Evolutionary conservation across 2,888 invertebrate species (phyloP), one percentile per base, ranked within the genome.

Genomic region (Cryptus viduatorius): DNA sequence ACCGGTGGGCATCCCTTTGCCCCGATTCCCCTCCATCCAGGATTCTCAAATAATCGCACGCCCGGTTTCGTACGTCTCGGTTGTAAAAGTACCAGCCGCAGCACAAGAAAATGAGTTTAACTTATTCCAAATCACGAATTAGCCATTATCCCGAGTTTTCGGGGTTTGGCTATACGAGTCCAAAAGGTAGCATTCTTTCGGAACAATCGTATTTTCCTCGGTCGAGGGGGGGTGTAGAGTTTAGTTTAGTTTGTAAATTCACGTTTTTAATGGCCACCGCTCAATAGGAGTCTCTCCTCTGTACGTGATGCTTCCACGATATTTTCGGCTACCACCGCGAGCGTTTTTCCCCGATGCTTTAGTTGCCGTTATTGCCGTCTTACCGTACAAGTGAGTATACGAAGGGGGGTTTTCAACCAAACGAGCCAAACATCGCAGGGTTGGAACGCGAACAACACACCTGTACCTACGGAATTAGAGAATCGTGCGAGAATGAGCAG

Each of bases 121-220:
- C 89, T 92, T 92, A 92, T 92, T 91, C 90, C 86, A 79, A 90
- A 92, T 92, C 92, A 92, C 92, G 92, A 90, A 88, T 91, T 83
- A 80, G 86, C 89, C 87, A 89, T 91, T 91, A 89, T 88, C 79
- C 81, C 68, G 37, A 83, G 37, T 91, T 90, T 87, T 89, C 89
- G 86, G 88, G 88, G 88, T 88, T 88, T 85, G 86, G 86, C 88
- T 87, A 87, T 86, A 88, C 89, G 89, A 87, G 86, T 83, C 67
- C 24, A 37, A 85, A 82, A 86, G 86, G 85, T 82, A 87, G 88
- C 83, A 87, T 59, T 86, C 85, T 84, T 85, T 75, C 68, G 72
- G 81, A 86, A 88, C 86, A 88, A 89, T 90, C 86, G 86, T 84
- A 84, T 59, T 89, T 89, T 89, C 87, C 79, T 79, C 76, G 65